These are phyloP conservation scores for Anthopleura xanthogrammica DNA, from an alignment of 92 coral and sea anemone genomes.

Conservation along the genomic window DNA sequence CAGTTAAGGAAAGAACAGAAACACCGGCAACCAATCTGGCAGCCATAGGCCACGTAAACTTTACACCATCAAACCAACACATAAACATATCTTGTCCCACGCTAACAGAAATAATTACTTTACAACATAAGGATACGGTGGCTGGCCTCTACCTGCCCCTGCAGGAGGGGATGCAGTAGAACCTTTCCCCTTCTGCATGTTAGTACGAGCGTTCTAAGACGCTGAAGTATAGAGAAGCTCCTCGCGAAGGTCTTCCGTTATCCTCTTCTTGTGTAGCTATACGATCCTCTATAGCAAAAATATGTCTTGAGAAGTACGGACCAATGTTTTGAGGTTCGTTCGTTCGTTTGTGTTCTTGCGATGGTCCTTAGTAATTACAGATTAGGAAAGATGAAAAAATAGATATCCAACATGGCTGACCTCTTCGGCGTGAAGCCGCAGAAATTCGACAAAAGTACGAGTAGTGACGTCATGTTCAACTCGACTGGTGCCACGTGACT, in stretches of 20 bases:
- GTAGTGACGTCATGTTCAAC: slow-evolving; percentile 86
- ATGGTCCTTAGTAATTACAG: slow-evolving; percentile 70
- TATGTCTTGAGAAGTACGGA: slow-evolving; percentile 30
- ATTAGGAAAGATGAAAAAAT: slow-evolving; percentile 77
- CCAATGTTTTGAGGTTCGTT: slow-evolving; percentile 39
- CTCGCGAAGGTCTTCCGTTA: slow-evolving; percentile 96
- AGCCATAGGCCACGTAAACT: slow-evolving; percentile 50
- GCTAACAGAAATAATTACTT: not conserved
- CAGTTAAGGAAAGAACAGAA: slow-evolving; percentile 63
- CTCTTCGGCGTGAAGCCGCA: slow-evolving; percentile 97
- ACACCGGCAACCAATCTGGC: slow-evolving; percentile 60
- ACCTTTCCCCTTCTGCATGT: slow-evolving; percentile 95
- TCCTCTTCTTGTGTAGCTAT: slow-evolving; percentile 53
- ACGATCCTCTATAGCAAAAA: slow-evolving; percentile 52
- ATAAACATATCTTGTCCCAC: slow-evolving; percentile 15
- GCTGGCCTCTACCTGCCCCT: slow-evolving; percentile 53
- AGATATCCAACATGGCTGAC: slow-evolving; percentile 91
- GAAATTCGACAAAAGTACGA: slow-evolving; percentile 77
- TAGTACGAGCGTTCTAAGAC: slow-evolving; percentile 83
- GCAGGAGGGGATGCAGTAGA: slow-evolving; percentile 77
- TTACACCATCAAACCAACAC: slow-evolving; percentile 11
- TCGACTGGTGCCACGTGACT: slow-evolving; percentile 81
- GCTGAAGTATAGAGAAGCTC: slow-evolving; percentile 82
- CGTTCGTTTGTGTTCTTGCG: slow-evolving; percentile 42
- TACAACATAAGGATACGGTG: slow-evolving; percentile 69